Conservation (phyloP, 2,113 vertebrate genomes). For the Phylloscopus whistleri region DNA sequence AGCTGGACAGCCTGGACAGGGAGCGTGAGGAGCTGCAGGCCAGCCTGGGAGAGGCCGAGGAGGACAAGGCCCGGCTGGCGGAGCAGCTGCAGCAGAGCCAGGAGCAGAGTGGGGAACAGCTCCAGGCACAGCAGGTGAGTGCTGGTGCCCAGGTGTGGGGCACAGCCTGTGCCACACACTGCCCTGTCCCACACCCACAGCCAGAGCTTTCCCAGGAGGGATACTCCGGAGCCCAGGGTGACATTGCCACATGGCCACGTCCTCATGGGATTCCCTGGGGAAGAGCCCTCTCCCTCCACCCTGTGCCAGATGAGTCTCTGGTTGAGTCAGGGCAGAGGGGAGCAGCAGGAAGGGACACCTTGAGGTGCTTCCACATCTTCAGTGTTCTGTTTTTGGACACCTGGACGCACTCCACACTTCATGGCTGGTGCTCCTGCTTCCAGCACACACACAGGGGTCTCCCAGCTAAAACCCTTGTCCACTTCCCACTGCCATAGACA, state of each 20-base stretch:
- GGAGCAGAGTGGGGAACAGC: constrained; percentile 60
- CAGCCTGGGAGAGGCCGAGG: constrained; percentile 74
- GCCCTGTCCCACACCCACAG: neutral
- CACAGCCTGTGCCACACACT: neutral
- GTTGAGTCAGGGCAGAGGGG: neutral
- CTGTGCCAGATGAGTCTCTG: neutral
- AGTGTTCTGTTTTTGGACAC: neutral
- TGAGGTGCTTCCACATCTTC: neutral
- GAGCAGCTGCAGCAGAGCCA: constrained; percentile 63
- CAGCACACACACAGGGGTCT: neutral
- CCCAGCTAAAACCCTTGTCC: neutral
- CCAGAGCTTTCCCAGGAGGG: neutral
- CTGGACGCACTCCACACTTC: accelerated
- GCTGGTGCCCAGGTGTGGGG: neutral
- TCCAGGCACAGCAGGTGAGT: constrained; percentile 79
- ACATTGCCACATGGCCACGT: neutral
- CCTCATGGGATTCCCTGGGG: neutral
- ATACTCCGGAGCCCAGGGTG: neutral
- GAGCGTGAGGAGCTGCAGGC: constrained; percentile 81
- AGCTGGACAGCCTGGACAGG: constrained; percentile 79
- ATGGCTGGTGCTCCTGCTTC: neutral
- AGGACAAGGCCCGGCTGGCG: constrained; percentile 19
- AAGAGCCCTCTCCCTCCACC: neutral
- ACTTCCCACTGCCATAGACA: neutral
- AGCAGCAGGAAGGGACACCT: neutral